Conservation (phyloP, 1,140 invertebrate genomes). For the Neuroterus valhalla region DNA sequence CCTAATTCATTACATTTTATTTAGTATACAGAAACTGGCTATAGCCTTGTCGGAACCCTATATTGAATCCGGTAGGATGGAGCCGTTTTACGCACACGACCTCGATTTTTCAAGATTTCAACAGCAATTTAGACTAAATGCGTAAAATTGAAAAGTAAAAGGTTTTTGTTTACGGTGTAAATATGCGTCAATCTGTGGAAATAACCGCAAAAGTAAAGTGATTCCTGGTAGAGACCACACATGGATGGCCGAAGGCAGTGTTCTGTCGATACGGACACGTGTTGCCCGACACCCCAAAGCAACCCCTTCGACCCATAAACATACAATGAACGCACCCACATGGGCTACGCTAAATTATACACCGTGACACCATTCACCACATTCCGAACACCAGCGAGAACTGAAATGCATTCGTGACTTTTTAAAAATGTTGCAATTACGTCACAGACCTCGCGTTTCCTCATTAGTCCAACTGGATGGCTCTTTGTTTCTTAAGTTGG, state of each 20-base stretch:
- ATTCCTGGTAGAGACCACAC: slow-evolving; percentile 63
- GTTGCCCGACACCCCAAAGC: slow-evolving; percentile 61
- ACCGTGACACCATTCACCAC: slow-evolving; percentile 60
- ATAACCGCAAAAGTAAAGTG: slow-evolving; percentile 31
- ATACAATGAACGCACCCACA: slow-evolving; percentile 56
- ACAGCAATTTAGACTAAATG: background rate
- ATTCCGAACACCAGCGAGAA: slow-evolving; percentile 48
- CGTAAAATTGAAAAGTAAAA: slow-evolving; percentile 1
- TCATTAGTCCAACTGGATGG: slow-evolving; percentile 50
- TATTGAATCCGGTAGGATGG: no score
- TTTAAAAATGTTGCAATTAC: slow-evolving; percentile 70
- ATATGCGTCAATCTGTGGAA: background rate
- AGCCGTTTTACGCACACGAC: no score
- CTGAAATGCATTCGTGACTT: slow-evolving; percentile 68
- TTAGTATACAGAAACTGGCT: no score
- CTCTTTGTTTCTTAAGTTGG: slow-evolving; percentile 56
- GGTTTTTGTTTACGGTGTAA: background rate
- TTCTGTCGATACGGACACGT: slow-evolving; percentile 70
- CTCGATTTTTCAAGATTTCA: no score
- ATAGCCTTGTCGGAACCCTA: no score
- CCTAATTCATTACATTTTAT: no score
- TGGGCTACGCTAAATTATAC: slow-evolving; percentile 62
- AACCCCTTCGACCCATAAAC: slow-evolving; percentile 50
- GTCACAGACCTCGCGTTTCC: slow-evolving; percentile 58
- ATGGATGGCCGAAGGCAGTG: slow-evolving; percentile 61